These are phyloP conservation scores for Sycophila texana DNA, from an alignment of 2,888 invertebrate genomes.

Conservation along the genomic window DNA sequence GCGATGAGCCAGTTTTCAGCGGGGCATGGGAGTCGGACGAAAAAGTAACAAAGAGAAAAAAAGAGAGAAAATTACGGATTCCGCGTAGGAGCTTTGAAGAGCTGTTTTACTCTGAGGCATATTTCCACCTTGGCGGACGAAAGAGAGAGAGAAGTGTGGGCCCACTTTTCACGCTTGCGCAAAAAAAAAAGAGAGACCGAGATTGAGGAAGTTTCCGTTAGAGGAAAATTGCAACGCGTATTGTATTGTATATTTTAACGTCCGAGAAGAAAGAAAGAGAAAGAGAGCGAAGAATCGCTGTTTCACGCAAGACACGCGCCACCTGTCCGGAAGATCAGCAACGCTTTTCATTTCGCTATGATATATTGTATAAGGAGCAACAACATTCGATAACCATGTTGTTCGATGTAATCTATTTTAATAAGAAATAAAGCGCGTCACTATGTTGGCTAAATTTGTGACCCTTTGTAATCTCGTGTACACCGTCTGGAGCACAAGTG, in stretches of 20 bases:
- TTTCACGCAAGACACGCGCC: slow-evolving; percentile 35
- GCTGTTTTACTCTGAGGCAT: slow-evolving; percentile 27
- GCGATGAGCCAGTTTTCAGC: slow-evolving; percentile 16
- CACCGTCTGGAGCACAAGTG: background rate
- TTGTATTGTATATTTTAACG: slow-evolving; percentile 46
- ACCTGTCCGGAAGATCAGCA: slow-evolving; percentile 46
- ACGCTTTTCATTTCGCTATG: slow-evolving; percentile 48
- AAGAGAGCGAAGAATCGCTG: slow-evolving; percentile 1
- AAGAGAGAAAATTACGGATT: slow-evolving; percentile 1
- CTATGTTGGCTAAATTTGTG: slow-evolving; percentile 41
- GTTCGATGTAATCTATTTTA: slow-evolving; percentile 58
- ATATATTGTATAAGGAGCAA: slow-evolving; percentile 41
- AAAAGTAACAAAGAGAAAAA: background rate
- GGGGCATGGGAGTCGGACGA: background rate
- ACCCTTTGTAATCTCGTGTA: slow-evolving; percentile 12
- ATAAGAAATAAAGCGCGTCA: slow-evolving; percentile 56
- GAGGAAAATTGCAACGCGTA: background rate
- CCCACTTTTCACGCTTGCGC: slow-evolving; percentile 22
- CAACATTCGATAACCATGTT: slow-evolving; percentile 52
- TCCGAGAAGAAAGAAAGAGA: slow-evolving; percentile 31
- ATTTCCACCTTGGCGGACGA: background rate
- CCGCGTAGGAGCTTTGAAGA: slow-evolving; percentile 8
- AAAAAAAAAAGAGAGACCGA: background rate
- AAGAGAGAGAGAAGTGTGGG: background rate
- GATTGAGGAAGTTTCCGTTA: background rate